Evolutionary conservation across 2,888 invertebrate genomes (phyloP).

Genomic region (Lysandra coridon): DNA sequence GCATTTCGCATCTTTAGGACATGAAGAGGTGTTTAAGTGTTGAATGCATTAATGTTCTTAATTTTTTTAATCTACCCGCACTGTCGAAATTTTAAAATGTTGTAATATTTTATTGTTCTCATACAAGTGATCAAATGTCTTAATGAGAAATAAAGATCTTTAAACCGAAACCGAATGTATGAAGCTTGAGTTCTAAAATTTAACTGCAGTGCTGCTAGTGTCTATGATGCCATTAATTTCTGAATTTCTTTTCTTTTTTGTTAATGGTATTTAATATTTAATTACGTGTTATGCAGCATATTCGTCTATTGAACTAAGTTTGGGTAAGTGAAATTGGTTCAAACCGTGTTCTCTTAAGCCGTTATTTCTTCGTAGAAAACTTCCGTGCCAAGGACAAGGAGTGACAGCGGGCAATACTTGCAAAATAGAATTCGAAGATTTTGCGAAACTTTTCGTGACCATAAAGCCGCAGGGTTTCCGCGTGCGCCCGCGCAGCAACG

Average conservation of each 20-base stretch:
- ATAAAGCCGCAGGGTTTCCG: slow-evolving; percentile 67
- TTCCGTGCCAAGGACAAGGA: slow-evolving; percentile 41
- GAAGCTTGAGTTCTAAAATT: background rate
- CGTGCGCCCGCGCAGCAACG: slow-evolving; percentile 42
- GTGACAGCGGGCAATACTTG: slow-evolving; percentile 47
- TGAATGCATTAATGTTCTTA: no score
- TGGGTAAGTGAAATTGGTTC: background rate
- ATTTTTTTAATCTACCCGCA: no score
- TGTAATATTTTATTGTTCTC: no score
- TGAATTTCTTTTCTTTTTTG: background rate
- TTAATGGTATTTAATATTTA: no score
- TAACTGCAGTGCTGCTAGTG: background rate
- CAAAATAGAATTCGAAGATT: slow-evolving; percentile 57
- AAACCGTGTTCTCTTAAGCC: background rate
- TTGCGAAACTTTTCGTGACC: slow-evolving; percentile 74
- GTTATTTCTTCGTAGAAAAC: background rate
- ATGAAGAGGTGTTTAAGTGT: background rate
- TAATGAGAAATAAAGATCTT: no score
- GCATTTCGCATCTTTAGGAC: background rate
- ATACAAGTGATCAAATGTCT: no score
- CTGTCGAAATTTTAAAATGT: no score
- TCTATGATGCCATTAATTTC: background rate
- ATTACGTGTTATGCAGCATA: no score
- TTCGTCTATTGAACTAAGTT: background rate
- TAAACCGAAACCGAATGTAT: no score